Conservation (phyloP, 2,797 vertebrate genomes). For the Cossypha caffra region DNA sequence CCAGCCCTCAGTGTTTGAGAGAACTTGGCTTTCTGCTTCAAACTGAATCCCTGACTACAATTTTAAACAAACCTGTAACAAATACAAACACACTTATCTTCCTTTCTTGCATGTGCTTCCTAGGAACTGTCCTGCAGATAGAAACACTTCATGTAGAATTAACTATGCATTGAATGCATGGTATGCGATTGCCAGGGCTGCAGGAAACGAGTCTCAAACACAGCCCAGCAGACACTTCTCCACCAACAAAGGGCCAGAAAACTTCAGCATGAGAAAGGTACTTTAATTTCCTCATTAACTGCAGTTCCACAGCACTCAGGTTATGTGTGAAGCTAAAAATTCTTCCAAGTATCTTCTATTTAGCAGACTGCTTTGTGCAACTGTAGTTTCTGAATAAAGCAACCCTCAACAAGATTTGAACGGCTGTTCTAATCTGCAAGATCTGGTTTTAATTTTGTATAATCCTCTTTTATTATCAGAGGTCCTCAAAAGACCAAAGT, state of each 20-base stretch:
- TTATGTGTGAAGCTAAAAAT: not conserved
- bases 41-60: not conserved
- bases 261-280: too few species aligned
- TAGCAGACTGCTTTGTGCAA: not conserved
- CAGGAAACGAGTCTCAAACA: not conserved
- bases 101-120: not conserved
- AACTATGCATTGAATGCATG: accelerated
- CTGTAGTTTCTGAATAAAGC: not conserved
- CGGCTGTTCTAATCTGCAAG: not conserved
- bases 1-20: not conserved
- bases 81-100: not conserved
- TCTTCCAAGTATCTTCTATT: not conserved
- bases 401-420: not conserved
- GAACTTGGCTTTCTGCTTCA: not conserved
- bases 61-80: not conserved
- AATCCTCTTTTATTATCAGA: not conserved
- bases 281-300: not conserved
- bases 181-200: not conserved
- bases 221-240: not conserved
- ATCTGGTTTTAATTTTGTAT: not conserved
- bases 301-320: not conserved
- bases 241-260: not conserved
- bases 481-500: not conserved
- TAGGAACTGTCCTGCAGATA: not conserved
- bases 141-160: not conserved